Evolutionary conservation across 2,797 vertebrate species (phyloP), one percentile per base, ranked within the genome.

Genomic region (Apodemus agrarius): DNA sequence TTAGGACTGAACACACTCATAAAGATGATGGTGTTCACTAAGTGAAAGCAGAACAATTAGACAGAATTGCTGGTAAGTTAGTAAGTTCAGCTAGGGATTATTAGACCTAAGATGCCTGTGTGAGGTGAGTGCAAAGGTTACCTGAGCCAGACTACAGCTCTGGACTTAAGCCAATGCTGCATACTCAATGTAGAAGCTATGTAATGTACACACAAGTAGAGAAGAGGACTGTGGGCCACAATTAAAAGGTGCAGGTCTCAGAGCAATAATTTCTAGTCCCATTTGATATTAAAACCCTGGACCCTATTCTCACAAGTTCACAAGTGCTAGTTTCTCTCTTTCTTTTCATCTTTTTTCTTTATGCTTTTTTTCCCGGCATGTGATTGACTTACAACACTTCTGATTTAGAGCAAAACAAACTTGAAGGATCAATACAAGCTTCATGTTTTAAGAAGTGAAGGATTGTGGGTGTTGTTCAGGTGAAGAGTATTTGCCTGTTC

Each of bases 371-470:
- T 63, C 29, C 12, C 0, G 17, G n/a, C 31, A 4, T 82, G 52
- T 54, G 79, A 52, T 31, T 82, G 46, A 12, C 11, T 83, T 57
- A 31, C 54, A 91, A 65, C 31, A 52, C 10, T 24, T 90, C 49
- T 96, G 52, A 83, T 90, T 85, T 75, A 49, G 16, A 82, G 0
- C 6, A 46, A 76, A 92, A 92, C 6, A 16, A 10, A 88, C 29
- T 63, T 65, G 34, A 86, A 43, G 24, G n/a, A 22, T 96, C 89
- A 80, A 63, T 83, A 54, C 10, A 8, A n/a, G 1, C 31, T 76
- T 93, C 7, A 40, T 76, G 22, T n/a, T 59, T 90, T 78, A 88
- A 91, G 72, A 72, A 95, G 69, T 57, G 3, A 21, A 31, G 14
- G 22, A 1, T 17, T 31, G 2, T 19, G 6, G 8, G 0, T 75